phyloP scores from a whole-genome alignment of 2,113 vertebrate genomes.

The Arvicanthis niloticus region DNA sequence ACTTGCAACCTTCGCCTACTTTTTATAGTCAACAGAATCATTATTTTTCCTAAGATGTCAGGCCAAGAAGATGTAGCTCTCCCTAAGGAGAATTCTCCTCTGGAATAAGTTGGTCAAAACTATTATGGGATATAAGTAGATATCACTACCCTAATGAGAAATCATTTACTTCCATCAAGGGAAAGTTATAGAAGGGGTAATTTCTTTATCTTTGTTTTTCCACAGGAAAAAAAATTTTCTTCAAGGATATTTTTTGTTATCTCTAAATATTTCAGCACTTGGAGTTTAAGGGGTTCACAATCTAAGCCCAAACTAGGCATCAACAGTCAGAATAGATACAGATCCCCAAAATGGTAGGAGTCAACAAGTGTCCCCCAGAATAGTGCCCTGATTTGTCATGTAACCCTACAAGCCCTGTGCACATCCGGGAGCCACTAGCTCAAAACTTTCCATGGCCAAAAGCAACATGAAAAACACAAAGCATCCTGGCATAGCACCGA shows the following conservation, averaged over 20 bases:
- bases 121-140: background rate
- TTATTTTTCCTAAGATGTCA: background rate
- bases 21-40: background rate
- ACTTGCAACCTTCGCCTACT: background rate
- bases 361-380: background rate
- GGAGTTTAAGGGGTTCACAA: background rate
- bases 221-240: background rate
- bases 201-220: slow-evolving; percentile 37
- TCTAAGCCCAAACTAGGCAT: background rate
- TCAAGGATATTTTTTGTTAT: background rate
- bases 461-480: background rate
- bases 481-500: background rate
- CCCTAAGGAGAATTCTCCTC: slow-evolving; percentile 9
- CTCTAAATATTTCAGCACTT: background rate
- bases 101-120: background rate
- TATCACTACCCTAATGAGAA: background rate
- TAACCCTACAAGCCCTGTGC: background rate
- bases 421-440: background rate
- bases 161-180: background rate
- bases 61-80: background rate
- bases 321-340: background rate
- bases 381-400: background rate
- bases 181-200: background rate
- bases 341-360: background rate
- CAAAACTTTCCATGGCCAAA: background rate